A percentile compares a stretch with the other conserved stretches of the same genome.
phyloP scores from a whole-genome alignment of 2,797 vertebrate species.

The Dallia pectoralis region DNA sequence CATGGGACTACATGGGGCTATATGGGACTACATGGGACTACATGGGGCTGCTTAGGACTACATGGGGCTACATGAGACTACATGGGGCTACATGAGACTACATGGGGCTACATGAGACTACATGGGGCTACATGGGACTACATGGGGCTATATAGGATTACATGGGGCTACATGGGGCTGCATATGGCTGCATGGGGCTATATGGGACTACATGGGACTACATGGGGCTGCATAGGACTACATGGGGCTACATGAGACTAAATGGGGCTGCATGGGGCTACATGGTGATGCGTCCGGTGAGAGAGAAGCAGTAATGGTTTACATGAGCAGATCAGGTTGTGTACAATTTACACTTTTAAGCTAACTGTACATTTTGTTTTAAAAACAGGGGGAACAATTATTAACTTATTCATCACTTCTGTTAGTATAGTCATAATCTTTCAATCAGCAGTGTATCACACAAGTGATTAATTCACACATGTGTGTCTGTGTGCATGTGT shows the following conservation, averaged over 20 bases:
- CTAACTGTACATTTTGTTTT: neutral
- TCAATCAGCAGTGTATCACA: too few species aligned
- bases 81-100: conserved; percentile 15
- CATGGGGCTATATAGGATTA: conserved; percentile 10
- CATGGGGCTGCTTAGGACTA: conserved; percentile 9
- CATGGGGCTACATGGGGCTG: neutral
- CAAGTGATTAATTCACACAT: too few species aligned
- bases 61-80: neutral
- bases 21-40: neutral
- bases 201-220: neutral
- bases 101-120: neutral
- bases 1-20: neutral
- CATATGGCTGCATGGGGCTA: conserved; percentile 15
- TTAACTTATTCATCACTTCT: neutral
- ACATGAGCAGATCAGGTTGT: neutral
- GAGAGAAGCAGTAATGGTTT: neutral
- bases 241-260: conserved; percentile 7
- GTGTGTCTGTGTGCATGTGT: neutral
- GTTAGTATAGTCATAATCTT: too few species aligned
- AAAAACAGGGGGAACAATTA: neutral
- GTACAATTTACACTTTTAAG: neutral
- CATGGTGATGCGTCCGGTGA: neutral
- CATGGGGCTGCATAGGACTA: neutral
- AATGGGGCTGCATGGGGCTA: neutral
- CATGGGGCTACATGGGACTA: neutral